Percentiles rank a stretch among this genome's conserved stretches.
phyloP scores from a whole-genome alignment of 2,888 invertebrate genomes.

The Torymus texanus region DNA sequence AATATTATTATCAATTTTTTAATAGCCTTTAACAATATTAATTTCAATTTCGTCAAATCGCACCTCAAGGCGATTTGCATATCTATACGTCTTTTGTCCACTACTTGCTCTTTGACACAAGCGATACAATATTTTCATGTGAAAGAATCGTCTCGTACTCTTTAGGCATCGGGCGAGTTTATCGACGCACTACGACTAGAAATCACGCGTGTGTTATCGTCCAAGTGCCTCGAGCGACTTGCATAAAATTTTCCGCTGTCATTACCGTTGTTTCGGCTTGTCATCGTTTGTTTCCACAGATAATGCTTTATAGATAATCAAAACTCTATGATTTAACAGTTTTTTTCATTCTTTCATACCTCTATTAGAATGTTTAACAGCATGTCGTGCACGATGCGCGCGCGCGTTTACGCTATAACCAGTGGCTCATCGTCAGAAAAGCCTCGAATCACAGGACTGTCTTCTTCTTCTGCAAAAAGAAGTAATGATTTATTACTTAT shows the following conservation, averaged over 20 bases:
- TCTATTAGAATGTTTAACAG: slow-evolving; percentile 57
- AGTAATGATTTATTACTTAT: slow-evolving; percentile 1
- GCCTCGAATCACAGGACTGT: slow-evolving; percentile 91
- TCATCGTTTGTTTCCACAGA: slow-evolving; percentile 55
- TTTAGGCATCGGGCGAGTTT: slow-evolving; percentile 55
- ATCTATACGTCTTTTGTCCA: slow-evolving; percentile 9
- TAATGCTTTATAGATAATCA: slow-evolving; percentile 64
- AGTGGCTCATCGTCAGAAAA: slow-evolving; percentile 96
- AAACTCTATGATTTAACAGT: slow-evolving; percentile 67
- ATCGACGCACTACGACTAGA: slow-evolving; percentile 57
- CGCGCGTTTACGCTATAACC: slow-evolving; percentile 85
- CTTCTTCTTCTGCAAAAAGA: slow-evolving; percentile 83
- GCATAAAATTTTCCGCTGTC: slow-evolving; percentile 52
- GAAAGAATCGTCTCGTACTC: slow-evolving; percentile 38
- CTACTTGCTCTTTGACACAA: slow-evolving; percentile 12
- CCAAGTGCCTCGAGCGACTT: slow-evolving; percentile 55
- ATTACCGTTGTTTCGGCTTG: slow-evolving; percentile 35
- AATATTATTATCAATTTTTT: slow-evolving; percentile 21
- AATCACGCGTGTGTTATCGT: slow-evolving; percentile 54
- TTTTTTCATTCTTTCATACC: slow-evolving; percentile 59
- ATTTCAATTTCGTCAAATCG: slow-evolving; percentile 22
- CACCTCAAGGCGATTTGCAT: not conserved
- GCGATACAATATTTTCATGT: slow-evolving; percentile 22
- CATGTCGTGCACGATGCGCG: not conserved
- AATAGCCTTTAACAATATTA: slow-evolving; percentile 30